phyloP scores from a whole-genome alignment of 2,797 vertebrate species.

The Sebastiscus albofasciatus region DNA sequence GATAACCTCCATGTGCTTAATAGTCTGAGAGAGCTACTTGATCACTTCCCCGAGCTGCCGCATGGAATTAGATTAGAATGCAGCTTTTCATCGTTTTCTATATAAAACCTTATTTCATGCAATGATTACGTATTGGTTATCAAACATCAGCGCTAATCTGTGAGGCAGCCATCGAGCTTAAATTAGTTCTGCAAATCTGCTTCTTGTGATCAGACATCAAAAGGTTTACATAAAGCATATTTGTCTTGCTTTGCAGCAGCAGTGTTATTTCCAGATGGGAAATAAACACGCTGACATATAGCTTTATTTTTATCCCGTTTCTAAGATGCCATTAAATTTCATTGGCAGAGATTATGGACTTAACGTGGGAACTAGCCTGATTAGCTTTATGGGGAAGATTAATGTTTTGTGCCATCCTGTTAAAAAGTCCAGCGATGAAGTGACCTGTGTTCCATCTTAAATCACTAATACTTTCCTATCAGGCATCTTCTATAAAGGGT shows the following conservation, averaged over 20 bases:
- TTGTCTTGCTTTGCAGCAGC: slow-evolving; percentile 40
- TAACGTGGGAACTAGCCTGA: neutral
- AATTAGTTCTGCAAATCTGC: slow-evolving; percentile 64
- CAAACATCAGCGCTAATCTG: slow-evolving; percentile 59
- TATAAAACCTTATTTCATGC: slow-evolving; percentile 52
- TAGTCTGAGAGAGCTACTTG: slow-evolving; percentile 53
- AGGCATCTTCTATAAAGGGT: neutral
- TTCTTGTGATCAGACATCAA: slow-evolving; percentile 69
- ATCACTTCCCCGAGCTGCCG: slow-evolving; percentile 41
- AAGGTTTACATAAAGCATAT: slow-evolving; percentile 39
- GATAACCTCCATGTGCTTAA: slow-evolving; percentile 69
- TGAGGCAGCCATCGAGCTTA: slow-evolving; percentile 27
- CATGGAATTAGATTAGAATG: slow-evolving; percentile 46
- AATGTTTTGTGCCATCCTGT: neutral
- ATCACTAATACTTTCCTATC: neutral
- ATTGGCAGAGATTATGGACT: slow-evolving; percentile 12
- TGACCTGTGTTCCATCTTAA: neutral
- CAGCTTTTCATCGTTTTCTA: slow-evolving; percentile 50
- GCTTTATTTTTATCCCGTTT: slow-evolving; percentile 37
- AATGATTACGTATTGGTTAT: slow-evolving; percentile 57
- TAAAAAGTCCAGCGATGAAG: slow-evolving; percentile 7
- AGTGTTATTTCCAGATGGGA: slow-evolving; percentile 33
- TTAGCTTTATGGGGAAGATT: neutral
- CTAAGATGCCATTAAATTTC: slow-evolving; percentile 33
- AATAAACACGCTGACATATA: neutral